Evolutionary conservation across 92 coral and sea anemone species (phyloP), one percentile per base, ranked within the genome.

Genomic region (Paragorgia papillata): DNA sequence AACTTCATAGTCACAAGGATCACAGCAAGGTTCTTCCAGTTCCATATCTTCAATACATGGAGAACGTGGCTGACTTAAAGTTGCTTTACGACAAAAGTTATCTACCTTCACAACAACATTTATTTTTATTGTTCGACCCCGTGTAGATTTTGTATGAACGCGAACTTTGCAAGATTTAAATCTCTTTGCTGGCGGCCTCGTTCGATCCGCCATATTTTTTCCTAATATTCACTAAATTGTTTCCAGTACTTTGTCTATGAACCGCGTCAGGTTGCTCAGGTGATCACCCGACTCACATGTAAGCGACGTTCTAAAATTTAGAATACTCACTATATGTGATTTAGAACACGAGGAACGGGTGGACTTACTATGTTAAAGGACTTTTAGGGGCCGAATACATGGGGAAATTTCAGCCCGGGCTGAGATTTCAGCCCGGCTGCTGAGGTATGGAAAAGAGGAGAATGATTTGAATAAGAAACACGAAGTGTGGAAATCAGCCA

Each of bases 321-420:
- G 70, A 63, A 63, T 18, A 12, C 46, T 63, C 50, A 34, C 70
- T 63, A 19, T 63, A 34, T 31, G 50, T 63, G 70, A 63, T 63
- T 62, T 62, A 62, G 69, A 62, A 62, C 69, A 62, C 43, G 69
- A 62, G 69, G 69, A 62, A 62, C 69, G 69, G 69, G 69, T 62
- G 69, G n/a, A n/a, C n/a, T n/a, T n/a, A n/a, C n/a, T n/a, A n/a
- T n/a, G n/a, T n/a, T n/a, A n/a, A n/a, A n/a, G n/a, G n/a, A n/a
- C n/a, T n/a, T n/a, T n/a, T n/a, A n/a, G n/a, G n/a, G n/a, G n/a
- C n/a, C n/a, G n/a, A n/a, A n/a, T n/a, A n/a, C n/a, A n/a, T n/a
- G n/a, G n/a, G n/a, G n/a, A n/a, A n/a, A n/a, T n/a, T n/a, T n/a
- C n/a, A n/a, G n/a, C n/a, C n/a, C n/a, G n/a, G n/a, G n/a, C n/a